phyloP scores from a whole-genome alignment of 2,113 vertebrate genomes.

The Sigmodon hispidus region DNA sequence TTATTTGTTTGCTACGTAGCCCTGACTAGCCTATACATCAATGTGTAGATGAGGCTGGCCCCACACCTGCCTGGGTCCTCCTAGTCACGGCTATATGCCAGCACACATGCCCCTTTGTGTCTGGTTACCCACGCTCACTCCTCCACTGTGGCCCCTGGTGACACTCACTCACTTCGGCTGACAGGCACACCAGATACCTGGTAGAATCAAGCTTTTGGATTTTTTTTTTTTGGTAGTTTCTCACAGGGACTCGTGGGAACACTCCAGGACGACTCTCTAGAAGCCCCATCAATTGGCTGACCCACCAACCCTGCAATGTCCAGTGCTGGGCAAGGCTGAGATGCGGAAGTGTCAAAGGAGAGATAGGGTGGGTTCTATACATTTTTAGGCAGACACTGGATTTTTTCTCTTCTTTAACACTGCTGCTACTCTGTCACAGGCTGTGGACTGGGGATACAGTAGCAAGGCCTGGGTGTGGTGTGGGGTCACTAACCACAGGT shows the following conservation, averaged over 20 bases:
- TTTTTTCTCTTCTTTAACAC: too few species aligned
- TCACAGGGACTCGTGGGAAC: neutral
- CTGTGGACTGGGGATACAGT: neutral
- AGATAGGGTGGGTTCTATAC: too few species aligned
- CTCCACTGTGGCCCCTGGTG: neutral
- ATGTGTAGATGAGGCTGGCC: neutral
- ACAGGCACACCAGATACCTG: neutral
- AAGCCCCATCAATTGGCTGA: neutral
- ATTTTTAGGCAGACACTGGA: too few species aligned
- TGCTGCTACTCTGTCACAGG: neutral
- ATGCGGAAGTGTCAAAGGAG: neutral
- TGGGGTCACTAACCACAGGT: neutral
- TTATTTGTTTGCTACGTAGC: neutral
- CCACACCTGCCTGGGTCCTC: neutral
- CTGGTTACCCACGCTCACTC: neutral
- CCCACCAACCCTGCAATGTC: neutral
- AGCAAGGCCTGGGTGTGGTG: neutral
- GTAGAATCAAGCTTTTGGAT: neutral
- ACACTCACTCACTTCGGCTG: neutral
- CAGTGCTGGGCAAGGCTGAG: neutral
- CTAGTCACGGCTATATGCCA: neutral
- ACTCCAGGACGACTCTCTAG: neutral
- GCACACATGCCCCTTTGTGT: neutral
- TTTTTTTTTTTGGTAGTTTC: constrained; percentile 55
- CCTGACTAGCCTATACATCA: too few species aligned